Conservation (phyloP, 2,888 invertebrate genomes). For the Orthonychiurus folsomi region DNA sequence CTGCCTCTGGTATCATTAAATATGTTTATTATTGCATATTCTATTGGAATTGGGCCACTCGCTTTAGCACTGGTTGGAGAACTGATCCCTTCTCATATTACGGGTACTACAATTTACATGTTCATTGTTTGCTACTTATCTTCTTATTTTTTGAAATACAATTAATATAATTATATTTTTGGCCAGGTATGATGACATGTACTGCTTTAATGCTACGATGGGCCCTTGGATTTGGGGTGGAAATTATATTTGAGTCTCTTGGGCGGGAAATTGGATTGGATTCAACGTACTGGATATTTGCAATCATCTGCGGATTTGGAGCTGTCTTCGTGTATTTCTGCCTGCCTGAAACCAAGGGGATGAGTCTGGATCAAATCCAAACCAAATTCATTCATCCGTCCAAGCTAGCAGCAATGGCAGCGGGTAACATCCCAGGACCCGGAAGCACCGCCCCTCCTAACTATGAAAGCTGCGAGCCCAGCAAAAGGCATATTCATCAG, state of each 20-base stretch:
- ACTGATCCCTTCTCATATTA: slow-evolving; percentile 33
- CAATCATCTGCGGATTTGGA: slow-evolving; percentile 12
- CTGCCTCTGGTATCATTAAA: slow-evolving; percentile 30
- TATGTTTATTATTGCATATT: slow-evolving; percentile 33
- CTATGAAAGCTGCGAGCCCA: no score
- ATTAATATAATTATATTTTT: neutral
- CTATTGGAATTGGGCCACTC: slow-evolving; percentile 33
- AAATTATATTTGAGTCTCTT: slow-evolving; percentile 33
- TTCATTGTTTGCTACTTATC: neutral
- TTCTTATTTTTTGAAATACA: slow-evolving; percentile 7
- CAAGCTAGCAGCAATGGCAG: neutral
- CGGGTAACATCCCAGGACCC: no score
- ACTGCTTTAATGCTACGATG: slow-evolving; percentile 30
- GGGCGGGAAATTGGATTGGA: slow-evolving; percentile 26
- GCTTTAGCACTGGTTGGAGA: slow-evolving; percentile 38
- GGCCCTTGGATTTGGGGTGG: slow-evolving; percentile 36
- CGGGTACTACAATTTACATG: slow-evolving; percentile 16
- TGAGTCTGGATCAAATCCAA: slow-evolving; percentile 1
- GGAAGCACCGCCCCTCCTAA: no score
- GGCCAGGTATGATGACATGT: slow-evolving; percentile 32
- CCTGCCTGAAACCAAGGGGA: slow-evolving; percentile 3
- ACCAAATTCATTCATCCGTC: neutral
- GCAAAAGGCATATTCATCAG: no score
- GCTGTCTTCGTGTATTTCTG: neutral
- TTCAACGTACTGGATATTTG: slow-evolving; percentile 37